Base-by-base conservation (phyloP, 2,888 invertebrate genomes). In the Trissolcus brochymenae region DNA sequence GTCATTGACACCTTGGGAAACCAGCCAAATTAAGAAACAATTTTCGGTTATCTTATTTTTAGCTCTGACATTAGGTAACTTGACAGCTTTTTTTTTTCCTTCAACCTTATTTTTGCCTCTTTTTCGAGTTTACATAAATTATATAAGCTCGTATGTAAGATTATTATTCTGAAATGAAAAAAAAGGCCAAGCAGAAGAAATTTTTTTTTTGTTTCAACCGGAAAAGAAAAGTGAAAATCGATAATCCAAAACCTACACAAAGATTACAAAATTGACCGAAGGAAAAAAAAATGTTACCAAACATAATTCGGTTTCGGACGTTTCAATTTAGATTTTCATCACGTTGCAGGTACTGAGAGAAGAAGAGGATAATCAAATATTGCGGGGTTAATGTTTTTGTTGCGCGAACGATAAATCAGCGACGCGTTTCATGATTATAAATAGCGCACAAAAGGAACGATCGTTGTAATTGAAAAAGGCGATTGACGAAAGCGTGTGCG, bases 391-490 rank as follows among this genome's bases (percentile, higher is more conserved):
- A 65, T 60, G 65, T 66, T 60, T 64, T 55, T 56, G 21, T 29
- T 65, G 35, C 9, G 65, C 55, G 61, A 55, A 46, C 46, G 56
- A 67, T 74, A 74, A 74, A 74, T 74, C 57, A 64, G 59, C 59
- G 54, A 56, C 57, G 67, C 35, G 66, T 61, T 61, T 66, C 35
- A 51, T 56, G 61, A 55, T 66, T 66, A 74, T 67, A 61, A 67
- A 74, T 67, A 62, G 66, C 35, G 35, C 25, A 56, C 16, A 62
- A 66, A 70, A 65, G 56, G 66, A 61, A 62, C 60, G 65, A 17
- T 54, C 62, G 54, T 57, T 57, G 66, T 72, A 62, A 71, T 71
- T 72, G 65, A 76, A 76, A 76, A 67, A 67, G 74, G 67, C 67
- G 57, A 76, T 76, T 64, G 46, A 76, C 61, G 67, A 77, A 64